Percentiles rank a stretch among this genome's conserved stretches.
Evolutionary conservation across 2,797 vertebrate genomes (phyloP).

Genomic region (Falco berigora): DNA sequence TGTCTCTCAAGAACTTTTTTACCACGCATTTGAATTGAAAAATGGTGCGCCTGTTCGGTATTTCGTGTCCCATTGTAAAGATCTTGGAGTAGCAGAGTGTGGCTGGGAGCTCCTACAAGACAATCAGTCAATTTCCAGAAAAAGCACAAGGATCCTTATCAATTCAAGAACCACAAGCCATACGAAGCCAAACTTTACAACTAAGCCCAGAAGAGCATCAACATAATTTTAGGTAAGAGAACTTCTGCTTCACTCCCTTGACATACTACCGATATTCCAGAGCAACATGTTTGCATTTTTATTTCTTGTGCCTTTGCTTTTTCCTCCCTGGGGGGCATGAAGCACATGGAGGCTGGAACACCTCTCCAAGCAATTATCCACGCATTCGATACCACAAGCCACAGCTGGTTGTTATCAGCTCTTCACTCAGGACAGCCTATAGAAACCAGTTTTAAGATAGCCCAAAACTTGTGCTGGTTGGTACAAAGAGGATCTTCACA

Average conservation of each 20-base stretch:
- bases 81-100: slow-evolving; percentile 69
- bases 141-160: accelerated
- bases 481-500: background rate
- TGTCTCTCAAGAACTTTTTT: slow-evolving; percentile 64
- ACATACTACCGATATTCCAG: accelerated
- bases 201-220: background rate
- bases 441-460: background rate
- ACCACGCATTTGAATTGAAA: slow-evolving; percentile 66
- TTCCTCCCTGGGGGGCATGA: background rate
- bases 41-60: slow-evolving; percentile 60
- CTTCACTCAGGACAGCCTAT: background rate
- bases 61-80: slow-evolving; percentile 67
- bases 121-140: background rate
- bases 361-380: background rate
- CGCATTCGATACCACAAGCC: background rate
- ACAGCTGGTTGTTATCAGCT: background rate
- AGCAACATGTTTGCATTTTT: background rate
- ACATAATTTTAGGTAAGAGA: background rate
- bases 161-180: accelerated
- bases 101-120: slow-evolving; percentile 70
- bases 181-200: background rate
- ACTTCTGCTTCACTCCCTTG: background rate
- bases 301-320: background rate
- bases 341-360: accelerated
- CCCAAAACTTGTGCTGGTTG: background rate